phyloP scores from a whole-genome alignment of 2,888 invertebrate species.

The Andrena hattorfiana region DNA sequence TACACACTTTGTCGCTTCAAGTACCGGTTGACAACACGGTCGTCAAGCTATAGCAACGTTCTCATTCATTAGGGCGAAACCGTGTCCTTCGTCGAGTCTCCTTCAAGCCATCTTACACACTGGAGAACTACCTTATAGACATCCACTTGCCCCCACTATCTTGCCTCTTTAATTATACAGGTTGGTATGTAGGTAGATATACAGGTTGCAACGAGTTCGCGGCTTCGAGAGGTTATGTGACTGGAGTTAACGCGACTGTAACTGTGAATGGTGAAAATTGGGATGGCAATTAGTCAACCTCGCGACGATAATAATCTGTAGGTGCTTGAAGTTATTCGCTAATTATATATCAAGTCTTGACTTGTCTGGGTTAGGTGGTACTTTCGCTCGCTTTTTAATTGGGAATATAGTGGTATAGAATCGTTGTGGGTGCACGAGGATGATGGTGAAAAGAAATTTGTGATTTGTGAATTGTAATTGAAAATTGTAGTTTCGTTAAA shows the following conservation, averaged over 20 bases:
- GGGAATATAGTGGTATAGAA: neutral
- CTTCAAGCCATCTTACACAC: constrained; percentile 40
- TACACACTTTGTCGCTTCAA: constrained; percentile 24
- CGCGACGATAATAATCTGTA: constrained; percentile 14
- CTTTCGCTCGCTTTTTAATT: neutral
- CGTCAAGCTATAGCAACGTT: constrained; percentile 22
- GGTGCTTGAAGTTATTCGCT: neutral
- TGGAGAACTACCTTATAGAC: constrained; percentile 21
- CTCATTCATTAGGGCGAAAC: constrained; percentile 49
- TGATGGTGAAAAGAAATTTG: too few relatives aligned
- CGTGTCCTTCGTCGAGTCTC: constrained; percentile 43
- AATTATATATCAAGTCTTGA: constrained; percentile 18
- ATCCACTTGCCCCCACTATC: neutral
- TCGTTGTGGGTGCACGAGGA: too few relatives aligned
- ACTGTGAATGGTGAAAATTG: constrained; percentile 8
- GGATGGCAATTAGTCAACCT: constrained; percentile 25
- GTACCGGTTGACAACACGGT: constrained; percentile 25
- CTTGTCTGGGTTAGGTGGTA: neutral
- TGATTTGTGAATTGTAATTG: too few relatives aligned
- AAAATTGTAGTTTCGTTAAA: too few relatives aligned
- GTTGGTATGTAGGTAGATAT: constrained; percentile 25
- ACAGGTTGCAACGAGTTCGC: constrained; percentile 32
- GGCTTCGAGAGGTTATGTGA: constrained; percentile 10
- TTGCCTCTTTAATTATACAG: constrained; percentile 37
- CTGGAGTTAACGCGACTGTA: neutral